phyloP scores from a whole-genome alignment of 2,797 vertebrate species.

The Lepus townsendii region DNA sequence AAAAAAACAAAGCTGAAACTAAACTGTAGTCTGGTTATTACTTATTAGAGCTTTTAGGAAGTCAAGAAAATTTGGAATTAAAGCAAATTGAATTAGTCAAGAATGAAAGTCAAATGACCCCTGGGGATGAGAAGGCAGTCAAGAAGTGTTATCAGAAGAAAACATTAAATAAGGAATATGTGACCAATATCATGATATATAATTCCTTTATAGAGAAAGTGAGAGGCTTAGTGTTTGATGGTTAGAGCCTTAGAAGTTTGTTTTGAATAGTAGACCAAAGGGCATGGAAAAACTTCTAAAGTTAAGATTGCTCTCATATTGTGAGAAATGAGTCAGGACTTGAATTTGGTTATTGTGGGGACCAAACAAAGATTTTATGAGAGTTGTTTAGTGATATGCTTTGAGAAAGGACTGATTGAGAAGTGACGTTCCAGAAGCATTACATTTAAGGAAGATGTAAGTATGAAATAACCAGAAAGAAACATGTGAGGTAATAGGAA shows the following conservation, averaged over 20 bases:
- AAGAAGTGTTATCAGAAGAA: slow-evolving; percentile 27
- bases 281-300: background rate
- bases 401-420: background rate
- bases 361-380: background rate
- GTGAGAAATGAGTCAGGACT: slow-evolving; percentile 22
- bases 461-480: slow-evolving; percentile 43
- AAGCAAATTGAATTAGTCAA: slow-evolving; percentile 38
- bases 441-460: slow-evolving; percentile 27
- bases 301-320: background rate
- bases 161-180: background rate
- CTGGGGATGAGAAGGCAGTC: background rate
- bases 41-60: slow-evolving; percentile 53
- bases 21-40: background rate
- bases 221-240: slow-evolving; percentile 35
- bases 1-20: slow-evolving; percentile 46
- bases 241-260: slow-evolving; percentile 30
- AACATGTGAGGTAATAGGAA: background rate
- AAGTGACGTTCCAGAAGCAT: slow-evolving; percentile 12
- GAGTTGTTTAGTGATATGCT: background rate
- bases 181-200: background rate
- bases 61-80: slow-evolving; percentile 34
- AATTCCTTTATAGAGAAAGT: slow-evolving; percentile 60
- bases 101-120: slow-evolving; percentile 28
- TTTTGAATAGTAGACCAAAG: slow-evolving; percentile 58
- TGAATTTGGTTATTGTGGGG: slow-evolving; percentile 34